Evolutionary conservation across 2,888 invertebrate genomes (phyloP).

Genomic region (Orthosia cruda): DNA sequence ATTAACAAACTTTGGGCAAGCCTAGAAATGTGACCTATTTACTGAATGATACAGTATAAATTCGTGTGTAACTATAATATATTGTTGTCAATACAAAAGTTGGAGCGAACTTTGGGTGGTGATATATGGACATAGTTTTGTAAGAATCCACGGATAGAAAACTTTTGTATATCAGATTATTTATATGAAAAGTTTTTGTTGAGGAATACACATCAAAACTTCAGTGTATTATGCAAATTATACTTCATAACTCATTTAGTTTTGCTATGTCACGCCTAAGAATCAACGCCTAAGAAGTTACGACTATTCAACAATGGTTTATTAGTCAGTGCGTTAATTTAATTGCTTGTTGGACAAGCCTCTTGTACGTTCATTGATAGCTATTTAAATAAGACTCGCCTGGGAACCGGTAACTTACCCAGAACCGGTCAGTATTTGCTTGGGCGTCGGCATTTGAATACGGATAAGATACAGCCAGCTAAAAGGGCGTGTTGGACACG

Average conservation of each 20-base stretch:
- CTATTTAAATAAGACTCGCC: constrained; percentile 49
- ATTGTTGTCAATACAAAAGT: constrained; percentile 13
- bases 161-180: constrained; percentile 23
- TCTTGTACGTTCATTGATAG: constrained; percentile 23
- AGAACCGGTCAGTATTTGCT: constrained; percentile 70
- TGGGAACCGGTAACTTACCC: constrained; percentile 49
- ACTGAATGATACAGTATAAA: background rate
- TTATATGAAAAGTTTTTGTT: constrained; percentile 37
- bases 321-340: constrained; percentile 21
- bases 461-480: constrained; percentile 55
- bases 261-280: constrained; percentile 2
- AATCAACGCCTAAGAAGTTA: constrained; percentile 6
- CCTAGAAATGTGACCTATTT: constrained; percentile 28
- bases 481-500: constrained; percentile 49
- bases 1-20: constrained; percentile 27
- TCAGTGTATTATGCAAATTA: background rate
- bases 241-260: background rate
- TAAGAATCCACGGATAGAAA: constrained; percentile 21
- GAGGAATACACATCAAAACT: background rate
- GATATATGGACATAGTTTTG: constrained; percentile 31
- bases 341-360: constrained; percentile 16
- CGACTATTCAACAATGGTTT: background rate
- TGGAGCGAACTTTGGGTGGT: background rate
- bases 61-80: constrained; percentile 9
- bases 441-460: constrained; percentile 70